Evolutionary conservation across 2,888 invertebrate genomes (phyloP), one percentile per base, ranked within the genome.

Genomic region (Sericinus montela): DNA sequence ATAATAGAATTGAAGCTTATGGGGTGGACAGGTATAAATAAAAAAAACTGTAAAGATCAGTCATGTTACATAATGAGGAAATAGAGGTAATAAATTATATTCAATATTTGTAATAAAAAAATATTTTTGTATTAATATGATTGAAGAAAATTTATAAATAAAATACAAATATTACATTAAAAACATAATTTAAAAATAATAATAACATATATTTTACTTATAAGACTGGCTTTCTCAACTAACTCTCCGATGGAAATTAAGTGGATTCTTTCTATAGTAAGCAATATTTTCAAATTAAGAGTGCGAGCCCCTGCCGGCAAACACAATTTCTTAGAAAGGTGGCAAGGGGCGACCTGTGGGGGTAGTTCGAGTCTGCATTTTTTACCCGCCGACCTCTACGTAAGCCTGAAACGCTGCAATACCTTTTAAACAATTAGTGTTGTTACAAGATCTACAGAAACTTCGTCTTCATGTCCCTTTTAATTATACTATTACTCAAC

Each of bases 231-330:
- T 58, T 45, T 28, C 13, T 39, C 29, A 58, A 62, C 62, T 54
- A 63, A 64, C 65, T 64, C 58, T 66, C 72, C 71, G 72, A 75
- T 75, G 71, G 68, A 79, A 80, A 81, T 80, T 76, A 81, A 80
- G 76, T 70, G 67, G 72, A 66, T 69, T 69, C 73, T 75, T 76
- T 70, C 70, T 72, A 70, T 68, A 75, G 69, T 68, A 64, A 70
- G 69, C 75, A 73, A 81, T 81, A 82, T 78, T 79, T 83, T 80
- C 71, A 80, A 77, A 84, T 84, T 81, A 82, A 76, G 69, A 68
- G 63, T 60, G 62, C 60, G 61, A 68, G 65, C 69, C 67, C 76
- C 76, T 65, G 75, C 76, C 70, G 72, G 75, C 69, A 74, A 77
- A 76, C 72, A 77, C 76, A 78, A 76, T 80, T 82, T 78, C 75